Percentiles rank a stretch among this genome's conserved stretches.
phyloP scores from a whole-genome alignment of 2,113 vertebrate species.

The Scomber japonicus region DNA sequence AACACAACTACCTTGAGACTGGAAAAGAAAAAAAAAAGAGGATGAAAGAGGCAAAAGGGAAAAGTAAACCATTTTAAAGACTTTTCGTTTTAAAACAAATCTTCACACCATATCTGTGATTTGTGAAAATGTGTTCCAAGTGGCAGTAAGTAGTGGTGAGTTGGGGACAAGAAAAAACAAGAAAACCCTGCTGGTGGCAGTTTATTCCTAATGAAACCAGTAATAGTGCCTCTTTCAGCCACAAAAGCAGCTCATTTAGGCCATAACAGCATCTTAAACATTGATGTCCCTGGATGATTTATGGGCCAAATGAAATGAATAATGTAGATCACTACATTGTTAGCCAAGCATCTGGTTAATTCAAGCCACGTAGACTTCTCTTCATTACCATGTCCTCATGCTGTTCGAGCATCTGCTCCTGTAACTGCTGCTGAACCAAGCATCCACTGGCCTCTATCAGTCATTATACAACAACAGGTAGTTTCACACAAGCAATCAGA shows the following conservation, averaged over 20 bases:
- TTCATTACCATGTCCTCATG: slow-evolving; percentile 42
- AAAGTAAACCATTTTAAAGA: slow-evolving; percentile 11
- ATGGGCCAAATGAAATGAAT: slow-evolving; percentile 56
- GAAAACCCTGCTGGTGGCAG: background rate
- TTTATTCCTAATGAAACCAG: slow-evolving; percentile 45
- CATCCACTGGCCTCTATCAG: slow-evolving; percentile 17
- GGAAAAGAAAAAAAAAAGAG: background rate
- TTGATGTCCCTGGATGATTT: slow-evolving; percentile 43
- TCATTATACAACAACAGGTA: slow-evolving; percentile 25
- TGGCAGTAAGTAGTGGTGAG: background rate
- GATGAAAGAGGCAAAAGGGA: slow-evolving; percentile 11
- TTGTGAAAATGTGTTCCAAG: background rate
- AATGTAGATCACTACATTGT: slow-evolving; percentile 30
- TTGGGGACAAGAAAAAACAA: background rate
- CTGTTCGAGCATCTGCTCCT: slow-evolving; percentile 58
- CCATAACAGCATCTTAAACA: slow-evolving; percentile 27
- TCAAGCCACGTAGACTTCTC: slow-evolving; percentile 49
- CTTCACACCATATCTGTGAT: slow-evolving; percentile 7
- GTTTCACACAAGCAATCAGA: slow-evolving; percentile 13
- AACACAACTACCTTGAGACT: slow-evolving; percentile 12
- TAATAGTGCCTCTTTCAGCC: slow-evolving; percentile 22
- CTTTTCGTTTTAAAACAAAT: background rate
- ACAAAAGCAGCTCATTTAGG: slow-evolving; percentile 31
- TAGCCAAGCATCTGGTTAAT: slow-evolving; percentile 45
- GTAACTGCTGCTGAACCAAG: slow-evolving; percentile 1